phyloP scores from a whole-genome alignment of 2,888 invertebrate genomes.

The Acleris sparsana region DNA sequence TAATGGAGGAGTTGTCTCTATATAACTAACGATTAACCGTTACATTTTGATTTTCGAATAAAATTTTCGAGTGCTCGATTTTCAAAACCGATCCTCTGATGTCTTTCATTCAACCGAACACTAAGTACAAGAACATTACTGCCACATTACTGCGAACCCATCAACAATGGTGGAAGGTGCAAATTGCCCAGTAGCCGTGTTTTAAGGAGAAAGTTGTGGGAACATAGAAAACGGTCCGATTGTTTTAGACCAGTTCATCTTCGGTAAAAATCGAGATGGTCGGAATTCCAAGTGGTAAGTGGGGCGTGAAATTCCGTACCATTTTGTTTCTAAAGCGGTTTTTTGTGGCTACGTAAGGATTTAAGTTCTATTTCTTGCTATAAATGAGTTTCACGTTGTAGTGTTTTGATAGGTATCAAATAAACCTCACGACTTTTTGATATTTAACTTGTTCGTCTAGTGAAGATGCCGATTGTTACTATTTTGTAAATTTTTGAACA shows the following conservation, averaged over 20 bases:
- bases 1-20: too few relatives aligned
- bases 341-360: not conserved
- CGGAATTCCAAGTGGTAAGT: constrained; percentile 52
- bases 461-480: too few relatives aligned
- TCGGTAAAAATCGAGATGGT: constrained; percentile 36
- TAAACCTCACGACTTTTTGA: too few relatives aligned
- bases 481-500: not conserved
- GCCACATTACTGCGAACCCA: constrained; percentile 38
- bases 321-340: constrained; percentile 39
- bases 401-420: too few relatives aligned
- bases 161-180: constrained; percentile 65
- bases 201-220: constrained; percentile 70
- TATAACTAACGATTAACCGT: too few relatives aligned
- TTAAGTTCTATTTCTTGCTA: too few relatives aligned
- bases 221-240: constrained; percentile 64
- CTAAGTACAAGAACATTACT: constrained; percentile 17
- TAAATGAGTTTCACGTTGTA: too few relatives aligned
- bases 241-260: constrained; percentile 38
- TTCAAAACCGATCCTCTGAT: too few relatives aligned
- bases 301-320: constrained; percentile 57
- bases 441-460: too few relatives aligned
- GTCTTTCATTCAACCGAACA: constrained; percentile 13
- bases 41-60: too few relatives aligned
- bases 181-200: constrained; percentile 57
- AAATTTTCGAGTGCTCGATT: too few relatives aligned